phyloP scores from a whole-genome alignment of 2,888 invertebrate genomes.

The Malthinus flaveolus region DNA sequence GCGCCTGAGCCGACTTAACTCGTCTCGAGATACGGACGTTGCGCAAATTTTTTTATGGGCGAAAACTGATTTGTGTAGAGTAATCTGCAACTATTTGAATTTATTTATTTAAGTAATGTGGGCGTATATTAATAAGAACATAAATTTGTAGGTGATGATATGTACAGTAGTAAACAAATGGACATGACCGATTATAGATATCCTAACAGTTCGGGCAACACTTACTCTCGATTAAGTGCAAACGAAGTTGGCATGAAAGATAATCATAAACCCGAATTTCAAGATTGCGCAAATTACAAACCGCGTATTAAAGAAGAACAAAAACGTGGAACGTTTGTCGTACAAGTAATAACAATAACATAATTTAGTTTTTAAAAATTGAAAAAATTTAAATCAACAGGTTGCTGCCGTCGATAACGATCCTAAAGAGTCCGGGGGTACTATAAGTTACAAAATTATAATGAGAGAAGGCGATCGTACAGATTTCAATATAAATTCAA shows the following conservation, averaged over 20 bases:
- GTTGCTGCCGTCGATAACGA: slow-evolving; percentile 76
- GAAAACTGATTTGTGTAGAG: no score
- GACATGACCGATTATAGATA: background rate
- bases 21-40: no score
- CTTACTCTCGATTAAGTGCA: slow-evolving; percentile 3
- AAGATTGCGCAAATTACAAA: slow-evolving; percentile 79
- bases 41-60: no score
- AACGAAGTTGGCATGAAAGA: slow-evolving; percentile 49
- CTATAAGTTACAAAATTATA: slow-evolving; percentile 82
- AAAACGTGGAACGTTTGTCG: slow-evolving; percentile 71
- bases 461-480: slow-evolving; percentile 73
- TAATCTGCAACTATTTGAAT: no score
- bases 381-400: slow-evolving; percentile 48
- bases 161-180: no score
- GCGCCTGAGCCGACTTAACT: no score
- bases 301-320: slow-evolving; percentile 78
- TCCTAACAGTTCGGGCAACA: background rate
- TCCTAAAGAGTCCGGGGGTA: slow-evolving; percentile 74
- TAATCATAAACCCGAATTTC: slow-evolving; percentile 88
- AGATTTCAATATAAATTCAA: slow-evolving; percentile 78
- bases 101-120: no score
- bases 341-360: slow-evolving; percentile 61
- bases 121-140: no score
- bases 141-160: no score
- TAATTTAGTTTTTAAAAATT: slow-evolving; percentile 8